These are phyloP conservation scores for Progne subis DNA, from an alignment of 2,113 vertebrate genomes.

Conservation along the genomic window DNA sequence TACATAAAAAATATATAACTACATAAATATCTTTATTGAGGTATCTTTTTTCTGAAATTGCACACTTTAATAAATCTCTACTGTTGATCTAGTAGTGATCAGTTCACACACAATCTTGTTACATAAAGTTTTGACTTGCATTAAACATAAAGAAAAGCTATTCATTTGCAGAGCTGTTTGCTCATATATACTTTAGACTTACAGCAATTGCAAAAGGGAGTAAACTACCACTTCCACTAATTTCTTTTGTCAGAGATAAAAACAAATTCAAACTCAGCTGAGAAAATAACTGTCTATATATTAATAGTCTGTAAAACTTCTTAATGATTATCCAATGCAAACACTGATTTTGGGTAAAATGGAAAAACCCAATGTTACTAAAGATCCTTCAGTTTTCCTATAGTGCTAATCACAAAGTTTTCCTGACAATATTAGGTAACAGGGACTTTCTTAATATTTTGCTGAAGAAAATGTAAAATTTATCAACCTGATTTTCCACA, in stretches of 20 bases:
- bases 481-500: not conserved
- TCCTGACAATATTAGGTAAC: not conserved
- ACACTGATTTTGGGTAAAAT: not conserved
- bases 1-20: not conserved
- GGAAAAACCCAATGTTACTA: not conserved
- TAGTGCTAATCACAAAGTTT: not conserved
- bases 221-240: not conserved
- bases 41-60: not conserved
- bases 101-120: not conserved
- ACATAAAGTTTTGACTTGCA: not conserved
- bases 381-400: not conserved
- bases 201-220: not conserved
- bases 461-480: not conserved
- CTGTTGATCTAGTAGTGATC: not conserved
- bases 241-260: not conserved
- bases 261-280: not conserved
- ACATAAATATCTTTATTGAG: not conserved
- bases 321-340: not conserved
- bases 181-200: not conserved
- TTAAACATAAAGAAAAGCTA: not conserved
- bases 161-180: not conserved
- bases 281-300: not conserved
- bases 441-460: not conserved
- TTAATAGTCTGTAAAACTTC: not conserved
- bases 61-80: not conserved